Evolutionary conservation across 2,888 invertebrate genomes (phyloP), one percentile per base, ranked within the genome.

Genomic region (Sepioteuthis lessoniana): DNA sequence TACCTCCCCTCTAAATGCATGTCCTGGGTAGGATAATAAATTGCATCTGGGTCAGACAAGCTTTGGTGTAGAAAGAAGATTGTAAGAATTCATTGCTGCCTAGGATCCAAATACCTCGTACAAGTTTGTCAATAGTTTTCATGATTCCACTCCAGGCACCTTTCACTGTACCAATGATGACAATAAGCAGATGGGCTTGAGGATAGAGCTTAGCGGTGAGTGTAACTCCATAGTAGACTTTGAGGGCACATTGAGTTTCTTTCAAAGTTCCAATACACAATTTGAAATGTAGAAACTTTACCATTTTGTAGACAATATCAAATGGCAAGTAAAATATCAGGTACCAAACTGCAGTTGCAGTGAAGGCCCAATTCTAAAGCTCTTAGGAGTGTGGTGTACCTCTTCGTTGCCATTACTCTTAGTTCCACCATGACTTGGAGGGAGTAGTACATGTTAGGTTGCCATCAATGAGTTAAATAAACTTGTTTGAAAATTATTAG

Each of bases 51-150:
- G n/a, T n/a, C n/a, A n/a, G n/a, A n/a, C n/a, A n/a, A n/a, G n/a
- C n/a, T n/a, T n/a, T n/a, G n/a, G n/a, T n/a, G n/a, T 98, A 99
- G 99, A 99, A 99, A 97, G 99, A 98, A 37, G 99, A 99, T 97
- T 99, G 99, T 98, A 99, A 98, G 96, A 99, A 98, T 97, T 99
- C 99, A 98, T 99, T 99, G 55, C 99, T 99, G 25, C 98, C 98
- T 16, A 99, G 99, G 94, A 99, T 99, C 99, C 99, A 99, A 47
- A 99, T 98, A 16, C 99, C 99, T 94, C 99, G 98, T 96, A 99
- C 98, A 42, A 99, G 98, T 95, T 99, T 98, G 97, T 99, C 99
- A 96, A 99, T 98, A 92, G 99, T 97, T 97, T 98, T 98, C 94
- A 99, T 98, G 97, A 99, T 99, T 91, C 99, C 99, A 94, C 99